Percentiles rank a stretch among this genome's conserved stretches.
Evolutionary conservation across 2,797 vertebrate species (phyloP).

Genomic region (Microcaecilia unicolor): DNA sequence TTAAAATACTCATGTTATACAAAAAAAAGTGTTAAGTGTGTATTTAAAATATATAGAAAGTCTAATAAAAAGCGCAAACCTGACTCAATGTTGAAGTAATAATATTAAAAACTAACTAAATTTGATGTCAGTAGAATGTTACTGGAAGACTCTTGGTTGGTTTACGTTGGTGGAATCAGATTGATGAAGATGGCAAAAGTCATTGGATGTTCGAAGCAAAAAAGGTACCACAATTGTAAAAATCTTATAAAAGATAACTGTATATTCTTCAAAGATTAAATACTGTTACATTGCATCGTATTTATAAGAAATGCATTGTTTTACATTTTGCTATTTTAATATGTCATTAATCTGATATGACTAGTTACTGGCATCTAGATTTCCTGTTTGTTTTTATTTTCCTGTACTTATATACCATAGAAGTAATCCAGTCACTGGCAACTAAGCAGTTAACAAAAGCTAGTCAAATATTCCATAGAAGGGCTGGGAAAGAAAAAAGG

Average conservation of each 20-base stretch:
- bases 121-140: slow-evolving; percentile 61
- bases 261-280: fast-evolving
- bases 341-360: too few species aligned
- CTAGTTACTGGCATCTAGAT: not conserved
- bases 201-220: slow-evolving; percentile 80
- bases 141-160: slow-evolving; percentile 76
- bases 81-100: too few species aligned
- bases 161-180: slow-evolving; percentile 84
- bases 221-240: slow-evolving; percentile 53
- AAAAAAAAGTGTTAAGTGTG: too few species aligned
- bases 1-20: too few species aligned
- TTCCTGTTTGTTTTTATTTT: fast-evolving
- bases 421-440: too few species aligned
- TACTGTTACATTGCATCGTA: not conserved
- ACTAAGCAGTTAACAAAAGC: too few species aligned
- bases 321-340: too few species aligned
- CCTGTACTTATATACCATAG: too few species aligned
- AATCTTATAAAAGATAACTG: not conserved
- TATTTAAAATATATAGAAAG: not conserved
- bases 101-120: slow-evolving; percentile 10
- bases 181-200: slow-evolving; percentile 77
- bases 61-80: slow-evolving; percentile 3
- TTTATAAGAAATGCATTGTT: too few species aligned
- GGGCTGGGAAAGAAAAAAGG: too few species aligned
- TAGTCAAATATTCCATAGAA: too few species aligned